Percentiles rank a stretch among this genome's conserved stretches.
These are phyloP conservation scores for Tragelaphus scriptus DNA, from an alignment of 2,113 vertebrate species.

Conservation along the genomic window DNA sequence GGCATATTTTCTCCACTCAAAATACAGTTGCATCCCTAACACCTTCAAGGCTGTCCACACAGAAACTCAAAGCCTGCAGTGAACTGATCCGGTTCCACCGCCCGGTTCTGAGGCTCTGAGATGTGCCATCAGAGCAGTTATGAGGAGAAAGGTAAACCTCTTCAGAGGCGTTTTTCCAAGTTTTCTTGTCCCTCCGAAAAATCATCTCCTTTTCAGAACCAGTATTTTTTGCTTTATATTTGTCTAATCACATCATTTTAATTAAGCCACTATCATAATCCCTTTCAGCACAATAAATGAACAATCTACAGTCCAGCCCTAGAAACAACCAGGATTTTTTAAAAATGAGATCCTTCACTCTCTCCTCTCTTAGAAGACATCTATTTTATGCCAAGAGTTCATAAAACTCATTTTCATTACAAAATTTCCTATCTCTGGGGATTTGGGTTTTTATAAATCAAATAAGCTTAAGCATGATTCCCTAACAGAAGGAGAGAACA, in stretches of 20 bases:
- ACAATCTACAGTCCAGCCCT: background rate
- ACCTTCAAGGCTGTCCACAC: background rate
- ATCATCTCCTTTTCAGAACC: background rate
- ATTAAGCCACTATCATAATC: background rate
- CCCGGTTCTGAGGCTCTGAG: background rate
- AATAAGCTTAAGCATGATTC: background rate
- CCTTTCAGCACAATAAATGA: background rate
- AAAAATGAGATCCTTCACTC: background rate
- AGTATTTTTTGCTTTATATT: background rate
- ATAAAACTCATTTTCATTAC: background rate
- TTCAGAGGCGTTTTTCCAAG: background rate
- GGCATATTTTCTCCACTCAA: background rate
- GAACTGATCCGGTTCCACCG: too few relatives aligned
- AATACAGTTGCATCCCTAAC: accelerated
- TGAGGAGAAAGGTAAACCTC: background rate
- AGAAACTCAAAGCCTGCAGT: background rate
- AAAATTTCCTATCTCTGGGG: background rate
- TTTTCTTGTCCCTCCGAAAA: background rate
- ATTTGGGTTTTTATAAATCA: background rate
- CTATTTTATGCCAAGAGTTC: background rate
- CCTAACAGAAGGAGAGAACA: background rate
- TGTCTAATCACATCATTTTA: background rate
- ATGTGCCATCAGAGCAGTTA: background rate
- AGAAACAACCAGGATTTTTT: background rate
- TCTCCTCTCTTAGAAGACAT: background rate